Evolutionary conservation across 1,140 invertebrate genomes (phyloP).

Genomic region (Platyscapa corneri): DNA sequence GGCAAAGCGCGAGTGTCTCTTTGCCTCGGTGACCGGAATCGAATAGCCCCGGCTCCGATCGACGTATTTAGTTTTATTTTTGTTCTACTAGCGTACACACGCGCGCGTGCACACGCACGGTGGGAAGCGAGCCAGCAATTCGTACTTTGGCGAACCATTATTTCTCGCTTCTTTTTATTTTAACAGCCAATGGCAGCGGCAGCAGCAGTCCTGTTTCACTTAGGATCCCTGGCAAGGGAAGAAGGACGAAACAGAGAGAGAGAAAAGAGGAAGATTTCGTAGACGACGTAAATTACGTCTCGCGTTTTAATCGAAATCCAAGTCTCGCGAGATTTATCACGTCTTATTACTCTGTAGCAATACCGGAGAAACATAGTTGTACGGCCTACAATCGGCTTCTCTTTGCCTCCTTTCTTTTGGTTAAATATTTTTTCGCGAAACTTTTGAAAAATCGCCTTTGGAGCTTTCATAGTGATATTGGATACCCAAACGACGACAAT

Average conservation of each 20-base stretch:
- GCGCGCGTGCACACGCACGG: too few species aligned
- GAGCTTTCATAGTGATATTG: slow-evolving; percentile 57
- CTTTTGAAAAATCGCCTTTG: slow-evolving; percentile 63
- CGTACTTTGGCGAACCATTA: slow-evolving; percentile 49
- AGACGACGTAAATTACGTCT: slow-evolving; percentile 66
- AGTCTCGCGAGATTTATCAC: slow-evolving; percentile 65
- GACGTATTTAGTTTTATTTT: slow-evolving; percentile 51
- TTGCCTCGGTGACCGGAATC: slow-evolving; percentile 9
- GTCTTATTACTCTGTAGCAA: slow-evolving; percentile 62
- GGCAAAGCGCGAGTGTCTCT: slow-evolving; percentile 1
- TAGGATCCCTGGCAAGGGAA: background rate
- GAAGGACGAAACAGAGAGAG: too few species aligned
- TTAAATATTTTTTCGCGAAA: slow-evolving; percentile 48
- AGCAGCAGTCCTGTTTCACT: slow-evolving; percentile 1
- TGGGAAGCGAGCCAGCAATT: slow-evolving; percentile 43
- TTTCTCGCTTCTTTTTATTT: slow-evolving; percentile 51
- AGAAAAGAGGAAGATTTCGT: slow-evolving; percentile 34
- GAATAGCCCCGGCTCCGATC: slow-evolving; percentile 32
- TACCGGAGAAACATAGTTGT: background rate
- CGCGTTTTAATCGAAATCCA: slow-evolving; percentile 69
- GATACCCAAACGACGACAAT: slow-evolving; percentile 46
- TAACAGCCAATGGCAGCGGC: slow-evolving; percentile 16
- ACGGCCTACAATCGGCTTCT: slow-evolving; percentile 50
- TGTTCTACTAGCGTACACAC: slow-evolving; percentile 23
- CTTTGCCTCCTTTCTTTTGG: background rate